Evolutionary conservation across 2,888 invertebrate genomes (phyloP).

Genomic region (Xestia rhomboidea): DNA sequence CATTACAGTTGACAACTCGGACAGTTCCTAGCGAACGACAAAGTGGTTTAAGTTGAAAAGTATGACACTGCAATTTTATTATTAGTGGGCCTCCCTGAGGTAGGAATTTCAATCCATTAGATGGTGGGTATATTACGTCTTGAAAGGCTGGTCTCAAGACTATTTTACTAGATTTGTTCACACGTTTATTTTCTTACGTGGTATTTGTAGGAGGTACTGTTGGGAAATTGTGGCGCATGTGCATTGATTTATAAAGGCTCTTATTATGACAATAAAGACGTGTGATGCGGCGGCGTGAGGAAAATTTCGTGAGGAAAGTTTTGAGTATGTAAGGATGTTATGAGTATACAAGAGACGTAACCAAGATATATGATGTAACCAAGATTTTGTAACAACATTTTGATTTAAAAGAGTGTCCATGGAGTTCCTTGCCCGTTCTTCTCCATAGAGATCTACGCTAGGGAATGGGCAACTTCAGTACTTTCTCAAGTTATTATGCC

Average conservation of each 20-base stretch:
- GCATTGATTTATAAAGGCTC: background rate
- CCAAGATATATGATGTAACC: too few species aligned
- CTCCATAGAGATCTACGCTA: too few species aligned
- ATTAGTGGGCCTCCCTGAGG: constrained; percentile 25
- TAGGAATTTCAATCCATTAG: constrained; percentile 38
- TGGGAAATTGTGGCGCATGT: background rate
- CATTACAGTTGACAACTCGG: constrained; percentile 66
- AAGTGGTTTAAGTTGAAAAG: constrained; percentile 60
- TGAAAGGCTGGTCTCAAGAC: constrained; percentile 34
- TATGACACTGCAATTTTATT: constrained; percentile 60
- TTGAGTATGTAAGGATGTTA: background rate
- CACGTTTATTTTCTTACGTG: constrained; percentile 46
- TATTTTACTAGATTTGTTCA: constrained; percentile 43
- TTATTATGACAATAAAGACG: background rate
- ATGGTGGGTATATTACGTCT: constrained; percentile 27
- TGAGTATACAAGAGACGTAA: background rate
- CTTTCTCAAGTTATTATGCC: too few species aligned
- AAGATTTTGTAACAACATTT: too few species aligned
- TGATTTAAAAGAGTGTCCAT: too few species aligned
- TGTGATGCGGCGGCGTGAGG: background rate
- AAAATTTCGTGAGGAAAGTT: background rate
- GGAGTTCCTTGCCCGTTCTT: too few species aligned
- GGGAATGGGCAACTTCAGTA: too few species aligned
- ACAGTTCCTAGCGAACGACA: constrained; percentile 53
- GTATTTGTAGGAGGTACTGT: constrained; percentile 1